Evolutionary conservation across 2,888 invertebrate genomes (phyloP).

Genomic region (Drosophila cyrtoloma): DNA sequence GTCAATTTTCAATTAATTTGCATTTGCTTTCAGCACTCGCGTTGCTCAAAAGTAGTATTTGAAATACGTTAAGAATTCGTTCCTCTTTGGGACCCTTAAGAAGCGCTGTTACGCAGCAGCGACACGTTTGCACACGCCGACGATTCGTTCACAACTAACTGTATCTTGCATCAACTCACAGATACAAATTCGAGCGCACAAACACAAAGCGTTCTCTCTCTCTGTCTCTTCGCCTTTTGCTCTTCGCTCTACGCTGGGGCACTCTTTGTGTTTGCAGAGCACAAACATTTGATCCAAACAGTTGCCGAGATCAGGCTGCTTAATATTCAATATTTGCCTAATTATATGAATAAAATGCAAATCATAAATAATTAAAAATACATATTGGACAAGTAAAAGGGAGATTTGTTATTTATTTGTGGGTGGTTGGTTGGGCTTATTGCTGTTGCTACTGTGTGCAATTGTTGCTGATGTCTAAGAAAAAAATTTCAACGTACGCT

Average conservation of each 20-base stretch:
- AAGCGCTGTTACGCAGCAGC: constrained; percentile 41
- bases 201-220: constrained; percentile 1
- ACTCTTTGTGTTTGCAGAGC: constrained; percentile 16
- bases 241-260: background rate
- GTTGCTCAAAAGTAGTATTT: constrained; percentile 48
- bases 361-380: constrained; percentile 2
- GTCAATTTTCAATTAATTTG: constrained; percentile 41
- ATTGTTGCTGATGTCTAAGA: constrained; percentile 12
- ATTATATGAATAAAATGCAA: constrained; percentile 2
- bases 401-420: background rate
- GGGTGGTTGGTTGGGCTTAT: constrained; percentile 5
- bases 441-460: background rate
- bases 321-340: constrained; percentile 1
- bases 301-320: constrained; percentile 31
- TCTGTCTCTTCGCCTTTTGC: background rate
- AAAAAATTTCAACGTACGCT: constrained; percentile 30
- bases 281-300: constrained; percentile 19
- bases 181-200: constrained; percentile 28
- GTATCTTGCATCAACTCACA: constrained; percentile 45
- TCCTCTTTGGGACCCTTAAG: constrained; percentile 24
- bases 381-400: background rate
- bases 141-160: constrained; percentile 65
- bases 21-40: constrained; percentile 47
- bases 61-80: constrained; percentile 48
- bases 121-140: constrained; percentile 54